Evolutionary conservation across 2,797 vertebrate genomes (phyloP).

Genomic region (Hirundo rustica): DNA sequence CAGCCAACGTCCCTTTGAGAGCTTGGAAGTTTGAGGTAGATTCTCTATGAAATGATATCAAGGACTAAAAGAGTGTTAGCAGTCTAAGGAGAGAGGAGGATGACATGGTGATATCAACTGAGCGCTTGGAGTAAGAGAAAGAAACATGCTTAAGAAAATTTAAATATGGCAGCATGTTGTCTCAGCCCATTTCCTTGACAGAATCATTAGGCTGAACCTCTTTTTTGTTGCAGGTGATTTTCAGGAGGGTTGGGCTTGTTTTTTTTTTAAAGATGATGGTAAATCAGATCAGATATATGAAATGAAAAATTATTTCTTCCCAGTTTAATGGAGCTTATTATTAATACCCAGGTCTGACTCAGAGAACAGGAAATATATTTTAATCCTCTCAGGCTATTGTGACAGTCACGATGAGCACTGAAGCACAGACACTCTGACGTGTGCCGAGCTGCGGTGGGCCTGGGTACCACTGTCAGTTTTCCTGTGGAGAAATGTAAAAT

Average conservation of each 20-base stretch:
- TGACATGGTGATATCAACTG: neutral
- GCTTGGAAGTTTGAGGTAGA: neutral
- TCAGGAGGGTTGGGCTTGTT: neutral
- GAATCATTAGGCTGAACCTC: neutral
- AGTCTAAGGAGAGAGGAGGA: neutral
- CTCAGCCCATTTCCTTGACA: neutral
- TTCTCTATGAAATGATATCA: neutral
- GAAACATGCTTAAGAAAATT: neutral
- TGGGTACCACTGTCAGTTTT: neutral
- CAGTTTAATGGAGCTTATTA: slow-evolving; percentile 16
- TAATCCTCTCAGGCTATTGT: neutral
- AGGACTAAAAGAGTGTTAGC: neutral
- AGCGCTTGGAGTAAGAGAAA: neutral
- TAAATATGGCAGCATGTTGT: neutral
- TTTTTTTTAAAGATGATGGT: neutral
- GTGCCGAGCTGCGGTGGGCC: neutral
- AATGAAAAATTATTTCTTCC: neutral
- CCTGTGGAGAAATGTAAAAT: slow-evolving; percentile 54
- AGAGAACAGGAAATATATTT: slow-evolving; percentile 18
- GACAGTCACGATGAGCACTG: neutral
- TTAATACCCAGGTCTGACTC: slow-evolving; percentile 28
- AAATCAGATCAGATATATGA: neutral
- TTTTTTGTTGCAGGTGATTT: neutral
- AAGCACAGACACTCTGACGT: slow-evolving; percentile 7
- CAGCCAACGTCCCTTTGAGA: neutral